A percentile compares a stretch with the other conserved stretches of the same genome.
Conservation (phyloP, 2,797 vertebrate species). For the Mormyrops boulengeri region DNA sequence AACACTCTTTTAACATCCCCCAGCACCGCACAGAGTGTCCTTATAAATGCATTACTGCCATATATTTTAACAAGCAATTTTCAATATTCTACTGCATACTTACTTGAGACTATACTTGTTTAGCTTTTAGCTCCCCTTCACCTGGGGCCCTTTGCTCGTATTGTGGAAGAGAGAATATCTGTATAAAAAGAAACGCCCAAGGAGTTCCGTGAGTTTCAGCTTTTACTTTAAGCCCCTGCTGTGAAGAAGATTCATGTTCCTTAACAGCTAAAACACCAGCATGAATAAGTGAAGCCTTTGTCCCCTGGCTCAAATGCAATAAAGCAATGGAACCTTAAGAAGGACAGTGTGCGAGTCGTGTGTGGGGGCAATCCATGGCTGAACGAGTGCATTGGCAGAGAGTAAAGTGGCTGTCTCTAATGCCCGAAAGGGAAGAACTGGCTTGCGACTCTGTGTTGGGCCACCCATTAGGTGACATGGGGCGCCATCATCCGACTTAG, state of each 20-base stretch:
- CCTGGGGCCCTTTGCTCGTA: conserved; percentile 53
- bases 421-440: neutral
- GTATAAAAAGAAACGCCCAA: conserved; percentile 23
- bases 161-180: conserved; percentile 38
- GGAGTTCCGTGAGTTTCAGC: conserved; percentile 41
- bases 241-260: conserved; percentile 37
- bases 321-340: neutral
- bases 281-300: conserved; percentile 50
- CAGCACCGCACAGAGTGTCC: neutral
- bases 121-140: conserved; percentile 57
- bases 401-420: neutral
- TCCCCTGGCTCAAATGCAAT: neutral
- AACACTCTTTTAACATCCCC: neutral
- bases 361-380: neutral
- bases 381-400: neutral
- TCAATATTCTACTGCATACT: conserved; percentile 45
- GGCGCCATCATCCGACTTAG: neutral
- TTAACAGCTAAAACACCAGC: conserved; percentile 37
- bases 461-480: neutral
- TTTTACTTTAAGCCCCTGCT: conserved; percentile 33
- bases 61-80: conserved; percentile 37
- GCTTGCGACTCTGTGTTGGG: neutral
- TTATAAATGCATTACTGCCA: conserved; percentile 19
- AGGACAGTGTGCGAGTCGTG: neutral
- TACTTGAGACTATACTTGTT: conserved; percentile 37